Base-by-base conservation (phyloP, 2,888 invertebrate species). In the Oligia fasciuncula region DNA sequence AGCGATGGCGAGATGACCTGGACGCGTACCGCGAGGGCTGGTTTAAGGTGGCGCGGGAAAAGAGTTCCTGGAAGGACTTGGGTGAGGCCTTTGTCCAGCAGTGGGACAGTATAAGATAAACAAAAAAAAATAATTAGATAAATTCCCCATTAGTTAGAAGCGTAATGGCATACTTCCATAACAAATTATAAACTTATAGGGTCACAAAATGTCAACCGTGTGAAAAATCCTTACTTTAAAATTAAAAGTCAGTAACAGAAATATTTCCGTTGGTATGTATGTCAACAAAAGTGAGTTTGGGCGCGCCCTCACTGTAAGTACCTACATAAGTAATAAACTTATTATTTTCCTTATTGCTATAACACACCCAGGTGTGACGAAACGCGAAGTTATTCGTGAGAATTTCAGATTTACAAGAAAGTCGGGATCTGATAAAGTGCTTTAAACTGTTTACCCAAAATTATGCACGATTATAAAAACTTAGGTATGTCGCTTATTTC, bases 391-490 rank as follows among this genome's bases (percentile, higher is more conserved):
- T 11, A 73, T 68, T 83, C 86, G 79, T 86, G 84, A 76, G 75
- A 79, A 83, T 54, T 73, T 62, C n/a, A n/a, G 35, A 74, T n/a
- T n/a, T 2, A 8, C 43, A 23, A 51, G 73, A 73, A 73, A 78
- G 60, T 57, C 43, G 29, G 17, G 19, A 66, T 62, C 76, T 62
- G 83, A 76, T 68, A 46, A 76, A 54, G 14, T 29, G 17, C n/a
- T 46, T 51, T 17, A 6, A n/a, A 51, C 8, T 17, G 29, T n/a
- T 46, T 49, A 98, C 97, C 97, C 4, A 11, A 17, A 63, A 77
- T 29, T 63, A 54, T 29, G 17, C 19, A 76, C 5, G 14, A 29
- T 62, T 49, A 13, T n/a, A 29, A 51, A 73, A 70, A 35, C 35
- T 35, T 35, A 35, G 35, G 35, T 35, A 35, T 35, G 35, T 35